Conservation (phyloP, 2,888 invertebrate species). For the Seira musarum region DNA sequence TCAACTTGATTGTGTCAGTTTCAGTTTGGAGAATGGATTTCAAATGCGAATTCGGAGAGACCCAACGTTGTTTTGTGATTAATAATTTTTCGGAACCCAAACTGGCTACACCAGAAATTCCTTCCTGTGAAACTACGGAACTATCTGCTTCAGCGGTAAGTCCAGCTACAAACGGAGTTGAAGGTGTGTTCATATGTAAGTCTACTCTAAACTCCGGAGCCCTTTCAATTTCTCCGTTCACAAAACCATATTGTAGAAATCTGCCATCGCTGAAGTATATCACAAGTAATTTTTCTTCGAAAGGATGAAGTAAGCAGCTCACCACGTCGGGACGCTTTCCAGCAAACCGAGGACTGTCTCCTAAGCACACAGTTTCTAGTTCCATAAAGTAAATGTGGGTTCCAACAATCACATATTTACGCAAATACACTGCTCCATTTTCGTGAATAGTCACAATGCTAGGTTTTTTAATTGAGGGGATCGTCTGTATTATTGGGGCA, state of each 20-base stretch:
- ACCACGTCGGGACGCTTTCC: slow-evolving; percentile 67
- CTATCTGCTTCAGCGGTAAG: background rate
- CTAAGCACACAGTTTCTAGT: slow-evolving; percentile 63
- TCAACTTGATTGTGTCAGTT: slow-evolving; percentile 58
- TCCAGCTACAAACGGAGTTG: slow-evolving; percentile 57
- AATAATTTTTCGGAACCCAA: background rate
- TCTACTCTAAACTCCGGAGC: slow-evolving; percentile 33
- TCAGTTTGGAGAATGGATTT: slow-evolving; percentile 62
- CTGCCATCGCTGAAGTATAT: slow-evolving; percentile 67
- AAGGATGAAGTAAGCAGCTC: slow-evolving; percentile 59
- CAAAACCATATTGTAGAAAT: slow-evolving; percentile 63
- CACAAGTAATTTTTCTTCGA: slow-evolving; percentile 60
- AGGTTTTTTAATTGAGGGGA: slow-evolving; percentile 59
- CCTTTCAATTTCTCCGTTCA: slow-evolving; percentile 40
- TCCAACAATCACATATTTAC: slow-evolving; percentile 65
- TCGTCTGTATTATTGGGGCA: slow-evolving; percentile 56
- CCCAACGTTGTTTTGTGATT: slow-evolving; percentile 33
- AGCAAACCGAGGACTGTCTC: slow-evolving; percentile 65
- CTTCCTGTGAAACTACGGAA: slow-evolving; percentile 6
- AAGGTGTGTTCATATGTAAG: slow-evolving; percentile 59
- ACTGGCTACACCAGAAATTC: background rate
- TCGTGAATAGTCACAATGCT: slow-evolving; percentile 66
- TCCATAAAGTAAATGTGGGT: slow-evolving; percentile 57
- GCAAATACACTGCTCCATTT: slow-evolving; percentile 63
- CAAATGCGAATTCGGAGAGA: slow-evolving; percentile 42